Evolutionary conservation across 1,140 invertebrate genomes (phyloP).

Genomic region (Lineus longissimus): DNA sequence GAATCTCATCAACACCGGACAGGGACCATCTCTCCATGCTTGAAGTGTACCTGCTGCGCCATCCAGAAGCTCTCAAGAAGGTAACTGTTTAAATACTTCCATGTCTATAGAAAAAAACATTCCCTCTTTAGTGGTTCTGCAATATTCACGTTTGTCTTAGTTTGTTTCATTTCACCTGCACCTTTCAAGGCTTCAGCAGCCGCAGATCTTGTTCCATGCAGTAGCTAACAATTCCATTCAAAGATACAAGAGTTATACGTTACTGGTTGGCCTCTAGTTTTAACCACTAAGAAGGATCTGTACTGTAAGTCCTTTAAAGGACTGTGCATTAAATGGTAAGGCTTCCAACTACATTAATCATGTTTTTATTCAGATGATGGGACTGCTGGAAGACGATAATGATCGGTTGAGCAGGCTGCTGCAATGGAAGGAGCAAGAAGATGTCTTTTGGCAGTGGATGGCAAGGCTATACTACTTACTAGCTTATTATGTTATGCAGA

Average conservation of each 20-base stretch:
- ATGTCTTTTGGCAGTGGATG: conserved; percentile 47
- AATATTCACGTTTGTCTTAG: too few species aligned
- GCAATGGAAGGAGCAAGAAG: conserved; percentile 35
- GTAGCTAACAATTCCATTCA: too few species aligned
- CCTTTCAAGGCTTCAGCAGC: too few species aligned
- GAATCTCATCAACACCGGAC: conserved; percentile 21
- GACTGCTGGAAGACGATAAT: conserved; percentile 38
- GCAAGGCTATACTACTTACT: conserved; percentile 18
- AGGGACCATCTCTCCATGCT: conserved; percentile 32
- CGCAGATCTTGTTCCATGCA: too few species aligned
- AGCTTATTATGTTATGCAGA: background rate
- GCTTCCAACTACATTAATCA: background rate
- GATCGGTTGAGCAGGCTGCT: conserved; percentile 28
- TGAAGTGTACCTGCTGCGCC: conserved; percentile 33
- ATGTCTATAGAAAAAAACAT: too few species aligned
- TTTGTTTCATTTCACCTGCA: too few species aligned
- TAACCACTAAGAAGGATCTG: too few species aligned
- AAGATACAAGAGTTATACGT: background rate
- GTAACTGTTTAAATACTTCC: too few species aligned
- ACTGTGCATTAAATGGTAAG: too few species aligned
- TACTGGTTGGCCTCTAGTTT: too few species aligned
- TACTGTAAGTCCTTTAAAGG: too few species aligned
- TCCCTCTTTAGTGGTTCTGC: too few species aligned
- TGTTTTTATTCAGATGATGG: conserved; percentile 26
- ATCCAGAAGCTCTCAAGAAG: conserved; percentile 39